Conservation (phyloP, 2,888 invertebrate genomes). For the Suillia variegata region DNA sequence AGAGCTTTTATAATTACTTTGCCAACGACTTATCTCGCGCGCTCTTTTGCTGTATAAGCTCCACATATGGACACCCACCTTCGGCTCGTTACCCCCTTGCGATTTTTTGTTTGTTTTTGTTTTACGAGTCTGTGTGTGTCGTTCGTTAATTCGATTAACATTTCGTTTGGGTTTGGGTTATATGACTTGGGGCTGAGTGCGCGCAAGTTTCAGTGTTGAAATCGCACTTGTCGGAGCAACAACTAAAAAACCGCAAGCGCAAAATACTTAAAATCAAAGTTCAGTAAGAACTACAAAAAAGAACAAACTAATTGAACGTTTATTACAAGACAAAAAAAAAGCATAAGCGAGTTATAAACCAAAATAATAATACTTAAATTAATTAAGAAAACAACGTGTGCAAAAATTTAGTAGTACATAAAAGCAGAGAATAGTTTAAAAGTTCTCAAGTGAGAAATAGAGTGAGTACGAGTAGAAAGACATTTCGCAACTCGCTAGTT, state of each 20-base stretch:
- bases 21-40: too few relatives aligned
- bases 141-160: constrained; percentile 51
- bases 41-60: too few relatives aligned
- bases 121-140: constrained; percentile 24
- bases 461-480: constrained; percentile 33
- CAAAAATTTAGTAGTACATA: too few relatives aligned
- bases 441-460: constrained; percentile 38
- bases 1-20: too few relatives aligned
- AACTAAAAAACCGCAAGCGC: constrained; percentile 20
- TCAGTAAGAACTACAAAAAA: constrained; percentile 11
- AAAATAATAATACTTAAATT: too few relatives aligned
- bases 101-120: too few relatives aligned
- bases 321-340: not conserved
- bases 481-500: constrained; percentile 37
- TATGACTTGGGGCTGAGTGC: constrained; percentile 37
- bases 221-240: constrained; percentile 52
- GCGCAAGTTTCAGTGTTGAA: constrained; percentile 47
- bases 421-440: constrained; percentile 10
- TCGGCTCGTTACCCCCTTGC: too few relatives aligned
- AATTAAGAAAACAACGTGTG: too few relatives aligned
- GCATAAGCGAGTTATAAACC: constrained; percentile 6
- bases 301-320: not conserved
- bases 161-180: constrained; percentile 33
- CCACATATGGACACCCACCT: too few relatives aligned
- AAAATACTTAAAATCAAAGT: constrained; percentile 12